A percentile compares a stretch with the other conserved stretches of the same genome.
These are phyloP conservation scores for Eurytoma californica DNA, from an alignment of 2,888 invertebrate species.

Conservation along the genomic window DNA sequence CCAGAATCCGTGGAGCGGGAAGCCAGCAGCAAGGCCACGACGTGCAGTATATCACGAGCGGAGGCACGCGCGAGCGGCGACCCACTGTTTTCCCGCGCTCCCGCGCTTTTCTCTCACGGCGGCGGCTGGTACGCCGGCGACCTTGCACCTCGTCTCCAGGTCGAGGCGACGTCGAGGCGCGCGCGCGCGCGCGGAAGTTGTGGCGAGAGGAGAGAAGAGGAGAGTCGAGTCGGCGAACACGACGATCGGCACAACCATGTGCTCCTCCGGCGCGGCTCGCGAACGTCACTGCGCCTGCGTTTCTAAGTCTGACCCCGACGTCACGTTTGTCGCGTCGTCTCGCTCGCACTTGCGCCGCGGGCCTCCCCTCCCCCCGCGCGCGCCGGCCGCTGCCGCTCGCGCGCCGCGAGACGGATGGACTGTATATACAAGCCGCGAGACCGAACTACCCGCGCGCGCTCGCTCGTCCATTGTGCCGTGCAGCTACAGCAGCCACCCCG, in stretches of 20 bases:
- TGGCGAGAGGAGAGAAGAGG: slow-evolving; percentile 47
- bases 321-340: slow-evolving; percentile 52
- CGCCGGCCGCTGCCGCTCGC: slow-evolving; percentile 24
- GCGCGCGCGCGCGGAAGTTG: slow-evolving; percentile 22
- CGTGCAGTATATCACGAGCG: no score
- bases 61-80: no score
- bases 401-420: slow-evolving; percentile 63
- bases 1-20: no score
- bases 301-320: slow-evolving; percentile 68
- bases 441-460: background rate
- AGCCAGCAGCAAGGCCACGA: no score
- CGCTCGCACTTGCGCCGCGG: slow-evolving; percentile 11
- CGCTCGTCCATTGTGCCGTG: background rate
- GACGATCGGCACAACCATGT: slow-evolving; percentile 66
- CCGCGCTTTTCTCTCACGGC: background rate
- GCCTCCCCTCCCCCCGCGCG: slow-evolving; percentile 7
- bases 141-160: background rate
- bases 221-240: slow-evolving; percentile 57
- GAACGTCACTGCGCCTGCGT: slow-evolving; percentile 73
- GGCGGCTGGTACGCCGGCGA: background rate
- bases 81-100: no score
- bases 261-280: slow-evolving; percentile 65
- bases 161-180: slow-evolving; percentile 1
- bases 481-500: slow-evolving; percentile 34
- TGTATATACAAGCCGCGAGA: background rate